Evolutionary conservation across 1,140 invertebrate species (phyloP).

Genomic region (Drosophila elegans): DNA sequence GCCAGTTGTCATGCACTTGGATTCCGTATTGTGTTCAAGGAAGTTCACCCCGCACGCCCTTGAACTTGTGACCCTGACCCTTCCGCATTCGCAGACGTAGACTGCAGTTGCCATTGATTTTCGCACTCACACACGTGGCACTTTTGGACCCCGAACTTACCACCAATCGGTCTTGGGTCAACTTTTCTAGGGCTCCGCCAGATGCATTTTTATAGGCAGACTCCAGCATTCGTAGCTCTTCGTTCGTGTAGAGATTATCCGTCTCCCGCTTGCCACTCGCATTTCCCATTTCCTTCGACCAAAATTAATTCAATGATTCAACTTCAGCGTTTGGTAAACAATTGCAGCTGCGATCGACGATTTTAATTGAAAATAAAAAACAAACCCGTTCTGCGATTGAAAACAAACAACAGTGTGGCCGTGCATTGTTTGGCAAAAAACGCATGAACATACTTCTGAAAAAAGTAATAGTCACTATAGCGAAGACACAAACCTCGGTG

Average conservation of each 20-base stretch:
- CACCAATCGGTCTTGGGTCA: slow-evolving; percentile 68
- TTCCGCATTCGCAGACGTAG: slow-evolving; percentile 35
- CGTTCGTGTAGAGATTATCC: slow-evolving; percentile 65
- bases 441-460: too few relatives aligned
- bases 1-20: slow-evolving; percentile 18
- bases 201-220: slow-evolving; percentile 65
- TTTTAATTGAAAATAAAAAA: slow-evolving; percentile 53
- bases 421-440: too few relatives aligned
- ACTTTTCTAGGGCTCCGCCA: slow-evolving; percentile 68
- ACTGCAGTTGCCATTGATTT: slow-evolving; percentile 61
- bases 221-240: slow-evolving; percentile 67
- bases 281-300: slow-evolving; percentile 57
- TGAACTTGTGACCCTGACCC: slow-evolving; percentile 66
- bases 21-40: slow-evolving; percentile 1
- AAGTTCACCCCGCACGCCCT: slow-evolving; percentile 35
- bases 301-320: neutral
- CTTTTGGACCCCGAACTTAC: slow-evolving; percentile 38
- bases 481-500: too few relatives aligned
- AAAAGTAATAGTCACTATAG: too few relatives aligned
- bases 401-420: too few relatives aligned
- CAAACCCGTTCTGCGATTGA: slow-evolving; percentile 10
- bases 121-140: slow-evolving; percentile 27
- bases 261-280: slow-evolving; percentile 64
- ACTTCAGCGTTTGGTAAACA: slow-evolving; percentile 20
- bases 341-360: slow-evolving; percentile 8